These are phyloP conservation scores for Thunnus albacares DNA, from an alignment of 2,797 vertebrate species.

Conservation along the genomic window DNA sequence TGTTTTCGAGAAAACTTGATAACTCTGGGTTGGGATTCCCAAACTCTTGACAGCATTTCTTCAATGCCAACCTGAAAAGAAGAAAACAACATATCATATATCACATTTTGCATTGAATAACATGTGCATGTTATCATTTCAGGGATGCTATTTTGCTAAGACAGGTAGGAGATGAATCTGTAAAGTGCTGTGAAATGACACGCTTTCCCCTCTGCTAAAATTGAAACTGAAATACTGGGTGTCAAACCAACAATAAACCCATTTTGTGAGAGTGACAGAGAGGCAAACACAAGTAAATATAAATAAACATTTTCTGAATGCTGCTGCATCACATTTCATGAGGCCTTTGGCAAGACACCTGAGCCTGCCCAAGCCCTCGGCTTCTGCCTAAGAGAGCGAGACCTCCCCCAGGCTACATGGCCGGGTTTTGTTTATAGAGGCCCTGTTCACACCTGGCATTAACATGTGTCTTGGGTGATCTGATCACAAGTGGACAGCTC, in stretches of 20 bases:
- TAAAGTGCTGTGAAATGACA: slow-evolving; percentile 58
- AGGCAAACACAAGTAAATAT: slow-evolving; percentile 29
- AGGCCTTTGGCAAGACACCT: slow-evolving; percentile 52
- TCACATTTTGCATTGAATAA: slow-evolving; percentile 27
- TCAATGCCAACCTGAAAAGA: slow-evolving; percentile 84
- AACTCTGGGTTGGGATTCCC: slow-evolving; percentile 85
- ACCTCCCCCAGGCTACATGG: slow-evolving; percentile 35
- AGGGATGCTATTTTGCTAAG: slow-evolving; percentile 30
- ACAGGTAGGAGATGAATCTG: slow-evolving; percentile 47
- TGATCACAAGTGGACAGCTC: too few species aligned
- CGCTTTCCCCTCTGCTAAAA: slow-evolving; percentile 40
- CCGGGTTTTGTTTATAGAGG: slow-evolving; percentile 27
- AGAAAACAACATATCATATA: slow-evolving; percentile 58
- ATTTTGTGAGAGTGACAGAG: slow-evolving; percentile 48
- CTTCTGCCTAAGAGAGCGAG: slow-evolving; percentile 39
- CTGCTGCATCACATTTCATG: slow-evolving; percentile 47
- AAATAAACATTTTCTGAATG: slow-evolving; percentile 37
- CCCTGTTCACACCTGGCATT: too few species aligned
- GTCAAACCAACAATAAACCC: slow-evolving; percentile 50
- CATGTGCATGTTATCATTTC: slow-evolving; percentile 32
- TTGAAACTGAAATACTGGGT: slow-evolving; percentile 57
- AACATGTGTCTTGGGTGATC: too few species aligned
- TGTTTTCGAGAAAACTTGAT: slow-evolving; percentile 90
- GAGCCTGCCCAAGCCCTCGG: slow-evolving; percentile 22
- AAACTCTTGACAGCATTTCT: slow-evolving; percentile 81